These are phyloP conservation scores for Herpailurus yagouaroundi DNA, from an alignment of 2,113 vertebrate species.

Conservation along the genomic window DNA sequence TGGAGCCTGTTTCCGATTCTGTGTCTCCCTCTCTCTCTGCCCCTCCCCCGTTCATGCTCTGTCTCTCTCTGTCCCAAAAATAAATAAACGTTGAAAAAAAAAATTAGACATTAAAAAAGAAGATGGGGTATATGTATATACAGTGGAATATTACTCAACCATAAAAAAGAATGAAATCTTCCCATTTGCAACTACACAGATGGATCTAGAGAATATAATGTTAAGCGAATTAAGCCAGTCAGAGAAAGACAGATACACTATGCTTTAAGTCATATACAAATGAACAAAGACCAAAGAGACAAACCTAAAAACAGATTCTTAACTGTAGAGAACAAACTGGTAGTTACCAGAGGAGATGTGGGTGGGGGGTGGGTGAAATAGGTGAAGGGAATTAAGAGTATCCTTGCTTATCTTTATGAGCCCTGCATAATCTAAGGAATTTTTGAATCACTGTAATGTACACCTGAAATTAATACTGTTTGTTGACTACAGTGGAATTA, in stretches of 20 bases:
- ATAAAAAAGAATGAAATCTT: not conserved
- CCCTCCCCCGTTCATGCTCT: no score
- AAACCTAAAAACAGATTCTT: not conserved
- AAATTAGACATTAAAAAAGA: no score
- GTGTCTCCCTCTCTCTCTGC: no score
- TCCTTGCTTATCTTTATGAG: not conserved
- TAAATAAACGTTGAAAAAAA: no score
- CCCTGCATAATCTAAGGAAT: not conserved
- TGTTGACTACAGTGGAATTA: not conserved
- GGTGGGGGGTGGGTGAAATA: no score
- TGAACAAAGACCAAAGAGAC: not conserved
- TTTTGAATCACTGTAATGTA: not conserved
- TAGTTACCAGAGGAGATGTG: not conserved
- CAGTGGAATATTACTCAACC: not conserved
- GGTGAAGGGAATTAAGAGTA: not conserved
- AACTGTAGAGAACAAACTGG: not conserved
- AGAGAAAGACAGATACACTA: not conserved
- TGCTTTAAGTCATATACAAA: not conserved
- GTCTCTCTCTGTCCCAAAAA: no score
- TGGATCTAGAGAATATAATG: not conserved
- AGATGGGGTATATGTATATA: no score
- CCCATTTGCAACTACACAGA: not conserved
- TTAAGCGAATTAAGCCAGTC: not conserved
- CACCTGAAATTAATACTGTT: not conserved
- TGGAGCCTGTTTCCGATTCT: no score